Conservation (phyloP, 2,797 vertebrate genomes). For the Clamator glandarius region DNA sequence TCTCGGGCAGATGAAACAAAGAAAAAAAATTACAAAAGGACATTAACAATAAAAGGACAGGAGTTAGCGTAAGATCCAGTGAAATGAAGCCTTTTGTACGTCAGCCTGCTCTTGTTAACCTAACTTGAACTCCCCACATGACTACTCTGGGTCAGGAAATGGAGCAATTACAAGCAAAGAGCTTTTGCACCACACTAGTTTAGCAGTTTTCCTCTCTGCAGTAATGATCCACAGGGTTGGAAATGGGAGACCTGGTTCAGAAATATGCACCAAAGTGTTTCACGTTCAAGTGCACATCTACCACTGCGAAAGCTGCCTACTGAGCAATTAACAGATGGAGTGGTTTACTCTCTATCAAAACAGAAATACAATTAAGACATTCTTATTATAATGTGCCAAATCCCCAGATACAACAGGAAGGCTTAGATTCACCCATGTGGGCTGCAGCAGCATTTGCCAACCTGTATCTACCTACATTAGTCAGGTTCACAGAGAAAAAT, state of each 20-base stretch:
- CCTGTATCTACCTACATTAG: not conserved
- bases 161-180: not conserved
- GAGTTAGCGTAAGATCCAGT: not conserved
- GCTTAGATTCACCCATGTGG: not conserved
- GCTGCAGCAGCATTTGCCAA: not conserved
- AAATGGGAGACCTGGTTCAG: not conserved
- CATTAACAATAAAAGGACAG: not conserved
- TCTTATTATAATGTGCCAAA: not conserved
- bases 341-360: not conserved
- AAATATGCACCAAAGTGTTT: not conserved
- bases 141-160: not conserved
- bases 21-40: conserved; percentile 21
- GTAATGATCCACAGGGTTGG: not conserved
- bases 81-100: not conserved
- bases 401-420: not conserved
- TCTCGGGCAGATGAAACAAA: conserved; percentile 9
- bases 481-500: not conserved
- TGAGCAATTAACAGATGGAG: not conserved
- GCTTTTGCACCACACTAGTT: not conserved
- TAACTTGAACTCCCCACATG: conserved; percentile 8
- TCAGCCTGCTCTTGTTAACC: conserved; percentile 38
- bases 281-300: not conserved
- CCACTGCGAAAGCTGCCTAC: not conserved
- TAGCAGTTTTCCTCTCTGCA: not conserved
- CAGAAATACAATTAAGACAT: not conserved